Evolutionary conservation across 2,888 invertebrate species (phyloP), one percentile per base, ranked within the genome.

Genomic region (Eupithecia abbreviata): DNA sequence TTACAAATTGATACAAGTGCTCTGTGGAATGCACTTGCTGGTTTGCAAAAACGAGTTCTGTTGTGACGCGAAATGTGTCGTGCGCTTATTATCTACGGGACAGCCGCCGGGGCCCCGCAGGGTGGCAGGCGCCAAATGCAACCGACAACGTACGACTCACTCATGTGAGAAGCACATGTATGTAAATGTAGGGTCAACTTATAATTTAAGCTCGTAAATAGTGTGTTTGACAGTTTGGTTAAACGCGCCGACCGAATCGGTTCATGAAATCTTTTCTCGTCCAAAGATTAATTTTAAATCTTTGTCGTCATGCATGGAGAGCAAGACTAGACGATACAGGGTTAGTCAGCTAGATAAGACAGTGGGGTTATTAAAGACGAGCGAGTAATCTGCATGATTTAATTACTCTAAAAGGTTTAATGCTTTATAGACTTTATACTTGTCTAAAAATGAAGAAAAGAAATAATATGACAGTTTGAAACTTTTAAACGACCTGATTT

Each of bases 21-120:
- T 85, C 73, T 78, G 81, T 75, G 84, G 85, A 87, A 89, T 90
- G 91, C 90, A 89, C 85, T 88, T 88, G 87, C 84, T 51, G 71
- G 51, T 69, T 68, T 82, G 82, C 85, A 84, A 85, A 87, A 88
- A 90, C 88, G 86, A 84, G 84, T 86, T 80, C 75, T 71, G 78
- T 84, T 88, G 85, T 89, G 88, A 85, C 87, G 90, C 88, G 87
- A 90, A 58, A 91, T 89, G 90, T 88, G 87, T 85, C 87, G 87
- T 90, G 91, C 92, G 92, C 89, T 92, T 90, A 90, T 81, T 92
- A 93, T 93, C 93, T 90, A 91, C 91, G 89, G 88, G 89, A 87
- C 87, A 89, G 87, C 81, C 82, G 85, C 49, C 87, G 93, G 88
- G 93, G 91, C 92, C 90, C 90, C 85, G 88, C 79, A 89, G 93